Conservation (phyloP, 53 echinoderm and acorn worm species). For the Henricia sp. region DNA sequence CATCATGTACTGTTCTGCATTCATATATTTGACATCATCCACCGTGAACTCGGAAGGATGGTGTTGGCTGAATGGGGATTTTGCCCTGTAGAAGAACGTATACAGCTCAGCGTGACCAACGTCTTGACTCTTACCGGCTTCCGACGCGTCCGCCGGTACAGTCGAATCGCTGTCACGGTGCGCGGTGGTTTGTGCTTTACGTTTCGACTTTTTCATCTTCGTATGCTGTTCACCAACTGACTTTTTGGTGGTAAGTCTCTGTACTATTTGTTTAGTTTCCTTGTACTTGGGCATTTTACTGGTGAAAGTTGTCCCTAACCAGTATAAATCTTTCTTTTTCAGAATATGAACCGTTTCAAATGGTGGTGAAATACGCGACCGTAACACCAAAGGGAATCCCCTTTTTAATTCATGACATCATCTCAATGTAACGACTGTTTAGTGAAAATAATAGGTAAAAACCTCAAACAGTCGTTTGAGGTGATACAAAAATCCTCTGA, state of each 20-base stretch:
- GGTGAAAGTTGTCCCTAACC: no score
- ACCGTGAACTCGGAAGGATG: conserved; percentile 73
- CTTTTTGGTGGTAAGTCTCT: not conserved
- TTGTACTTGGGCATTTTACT: not conserved
- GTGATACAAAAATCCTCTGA: not conserved
- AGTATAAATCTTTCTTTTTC: not conserved
- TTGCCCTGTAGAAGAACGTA: conserved; percentile 81
- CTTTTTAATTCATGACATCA: not conserved
- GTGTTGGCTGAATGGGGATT: conserved; percentile 85
- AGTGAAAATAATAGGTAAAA: not conserved
- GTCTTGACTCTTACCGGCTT: not conserved
- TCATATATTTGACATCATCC: conserved; percentile 70
- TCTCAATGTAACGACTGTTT: conserved; percentile 5
- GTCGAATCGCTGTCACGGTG: not conserved
- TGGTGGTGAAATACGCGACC: not conserved
- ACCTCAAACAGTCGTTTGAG: not conserved
- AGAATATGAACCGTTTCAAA: not conserved
- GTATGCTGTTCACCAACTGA: not conserved
- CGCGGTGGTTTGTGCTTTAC: no score
- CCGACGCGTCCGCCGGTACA: no score
- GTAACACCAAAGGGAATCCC: not conserved
- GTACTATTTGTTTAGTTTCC: no score
- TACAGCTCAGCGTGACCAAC: conserved; percentile 20
- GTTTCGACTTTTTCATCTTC: not conserved
- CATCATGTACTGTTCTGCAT: conserved; percentile 99